Evolutionary conservation across 2,888 invertebrate species (phyloP).

Genomic region (Eupithecia insigniata): DNA sequence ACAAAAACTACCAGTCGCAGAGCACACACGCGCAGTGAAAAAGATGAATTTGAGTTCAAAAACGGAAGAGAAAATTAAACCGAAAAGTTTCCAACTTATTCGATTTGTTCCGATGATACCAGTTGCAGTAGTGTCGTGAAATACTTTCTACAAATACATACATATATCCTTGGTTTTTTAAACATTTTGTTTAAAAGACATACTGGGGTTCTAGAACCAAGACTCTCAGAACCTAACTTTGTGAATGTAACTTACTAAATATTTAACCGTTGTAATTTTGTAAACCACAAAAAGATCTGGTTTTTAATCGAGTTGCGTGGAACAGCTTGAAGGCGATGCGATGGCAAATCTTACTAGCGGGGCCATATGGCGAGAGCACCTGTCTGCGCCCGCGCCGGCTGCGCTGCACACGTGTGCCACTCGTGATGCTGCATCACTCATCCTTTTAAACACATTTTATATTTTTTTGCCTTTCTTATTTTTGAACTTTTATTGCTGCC

Average conservation of each 20-base stretch:
- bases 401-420: conserved; percentile 59
- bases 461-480: conserved; percentile 44
- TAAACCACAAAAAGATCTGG: conserved; percentile 49
- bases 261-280: conserved; percentile 20
- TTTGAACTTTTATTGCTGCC: not conserved
- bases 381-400: conserved; percentile 44
- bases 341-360: conserved; percentile 57
- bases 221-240: not conserved
- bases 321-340: conserved; percentile 34
- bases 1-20: no score
- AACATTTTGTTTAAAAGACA: not conserved
- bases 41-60: no score
- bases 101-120: not conserved
- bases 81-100: not conserved
- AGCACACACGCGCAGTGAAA: no score
- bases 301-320: conserved; percentile 51
- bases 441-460: conserved; percentile 48
- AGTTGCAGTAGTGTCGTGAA: not conserved
- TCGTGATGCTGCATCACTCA: conserved; percentile 57
- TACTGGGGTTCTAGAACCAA: not conserved
- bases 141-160: not conserved
- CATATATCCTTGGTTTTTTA: not conserved
- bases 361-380: conserved; percentile 56
- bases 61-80: not conserved
- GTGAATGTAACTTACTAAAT: not conserved